Percentiles rank a stretch among this genome's conserved stretches.
These are phyloP conservation scores for Xestia ashworthii DNA, from an alignment of 2,888 invertebrate species.

Conservation along the genomic window DNA sequence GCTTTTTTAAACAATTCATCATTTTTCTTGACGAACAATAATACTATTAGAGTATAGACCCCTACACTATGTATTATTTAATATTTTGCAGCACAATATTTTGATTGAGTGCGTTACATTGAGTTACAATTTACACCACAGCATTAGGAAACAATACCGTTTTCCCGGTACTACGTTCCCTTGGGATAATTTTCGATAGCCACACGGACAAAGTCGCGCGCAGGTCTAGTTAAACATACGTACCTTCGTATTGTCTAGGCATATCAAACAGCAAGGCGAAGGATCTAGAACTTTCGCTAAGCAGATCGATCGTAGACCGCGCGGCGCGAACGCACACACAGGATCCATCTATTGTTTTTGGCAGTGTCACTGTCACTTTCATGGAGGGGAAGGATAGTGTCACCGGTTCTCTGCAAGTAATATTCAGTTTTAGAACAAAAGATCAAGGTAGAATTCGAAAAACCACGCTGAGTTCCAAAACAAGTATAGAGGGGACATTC, in stretches of 20 bases:
- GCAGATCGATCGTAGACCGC: slow-evolving; percentile 90
- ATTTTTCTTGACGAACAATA: too few species aligned
- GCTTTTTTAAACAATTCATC: too few species aligned
- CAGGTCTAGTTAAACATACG: background rate
- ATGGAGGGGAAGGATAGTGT: slow-evolving; percentile 90
- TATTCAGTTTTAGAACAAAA: background rate
- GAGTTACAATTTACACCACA: too few species aligned
- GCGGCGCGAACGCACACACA: slow-evolving; percentile 90
- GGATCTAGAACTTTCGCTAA: slow-evolving; percentile 87
- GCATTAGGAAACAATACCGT: too few species aligned
- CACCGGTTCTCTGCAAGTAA: slow-evolving; percentile 84
- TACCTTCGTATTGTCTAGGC: slow-evolving; percentile 80
- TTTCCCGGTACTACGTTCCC: background rate
- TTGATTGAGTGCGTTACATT: too few species aligned
- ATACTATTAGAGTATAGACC: too few species aligned
- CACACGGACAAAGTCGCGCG: background rate
- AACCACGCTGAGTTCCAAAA: background rate
- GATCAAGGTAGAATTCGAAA: background rate
- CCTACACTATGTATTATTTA: too few species aligned
- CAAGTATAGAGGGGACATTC: background rate
- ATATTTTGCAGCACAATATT: too few species aligned
- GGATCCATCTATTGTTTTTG: slow-evolving; percentile 88
- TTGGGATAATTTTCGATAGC: background rate
- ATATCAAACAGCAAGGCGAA: slow-evolving; percentile 73
- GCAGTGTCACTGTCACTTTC: slow-evolving; percentile 89